Conservation (phyloP, 2,797 vertebrate species). For the Petrocephalus schoutedeni region DNA sequence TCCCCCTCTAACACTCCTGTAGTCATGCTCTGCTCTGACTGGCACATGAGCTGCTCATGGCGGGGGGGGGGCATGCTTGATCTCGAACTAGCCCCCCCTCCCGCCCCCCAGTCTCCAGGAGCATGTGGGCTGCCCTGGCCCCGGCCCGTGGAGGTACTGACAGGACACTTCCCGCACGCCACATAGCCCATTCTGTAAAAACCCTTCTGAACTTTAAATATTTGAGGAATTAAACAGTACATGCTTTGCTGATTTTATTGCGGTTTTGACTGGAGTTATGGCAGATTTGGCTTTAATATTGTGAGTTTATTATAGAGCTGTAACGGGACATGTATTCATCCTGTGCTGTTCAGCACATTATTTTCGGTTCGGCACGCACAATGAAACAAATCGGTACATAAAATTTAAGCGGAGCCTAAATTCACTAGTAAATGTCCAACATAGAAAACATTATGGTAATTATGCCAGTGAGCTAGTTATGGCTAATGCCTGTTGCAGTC, state of each 20-base stretch:
- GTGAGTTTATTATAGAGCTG: not conserved
- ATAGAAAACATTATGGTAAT: not conserved
- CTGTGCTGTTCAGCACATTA: not conserved
- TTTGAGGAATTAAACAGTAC: not conserved
- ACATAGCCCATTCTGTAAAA: not conserved
- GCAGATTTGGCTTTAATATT: not conserved
- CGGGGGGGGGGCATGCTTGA: conserved; percentile 70
- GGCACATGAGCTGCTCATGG: conserved; percentile 73
- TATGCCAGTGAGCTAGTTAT: not conserved
- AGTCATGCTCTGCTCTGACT: conserved; percentile 65
- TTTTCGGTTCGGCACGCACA: not conserved
- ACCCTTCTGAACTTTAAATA: not conserved
- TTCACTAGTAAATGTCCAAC: not conserved
- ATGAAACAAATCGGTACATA: not conserved
- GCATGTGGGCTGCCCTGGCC: not conserved
- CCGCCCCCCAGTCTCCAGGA: not conserved
- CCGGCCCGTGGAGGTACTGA: not conserved
- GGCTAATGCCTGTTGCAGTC: not conserved
- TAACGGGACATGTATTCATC: not conserved
- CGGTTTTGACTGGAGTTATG: not conserved
- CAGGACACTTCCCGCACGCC: not conserved
- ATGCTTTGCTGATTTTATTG: not conserved
- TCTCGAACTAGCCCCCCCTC: conserved; percentile 51
- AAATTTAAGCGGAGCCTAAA: not conserved
- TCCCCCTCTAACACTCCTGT: not conserved